Conservation (phyloP, 2,888 invertebrate genomes). For the Trachelus tabidus region DNA sequence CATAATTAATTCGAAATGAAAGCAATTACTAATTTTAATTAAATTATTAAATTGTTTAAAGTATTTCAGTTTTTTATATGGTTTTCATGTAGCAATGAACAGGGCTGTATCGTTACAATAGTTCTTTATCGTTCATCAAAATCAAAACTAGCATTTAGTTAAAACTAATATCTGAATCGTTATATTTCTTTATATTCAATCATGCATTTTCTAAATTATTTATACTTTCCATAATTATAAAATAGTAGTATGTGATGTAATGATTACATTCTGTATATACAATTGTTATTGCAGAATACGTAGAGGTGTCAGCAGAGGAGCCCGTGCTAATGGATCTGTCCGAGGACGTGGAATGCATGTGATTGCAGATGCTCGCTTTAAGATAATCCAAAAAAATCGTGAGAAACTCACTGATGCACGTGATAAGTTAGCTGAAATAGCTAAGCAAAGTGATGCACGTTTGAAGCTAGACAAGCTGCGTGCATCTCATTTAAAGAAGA, state of each 20-base stretch:
- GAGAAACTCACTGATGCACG: constrained; percentile 82
- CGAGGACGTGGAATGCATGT: constrained; percentile 38
- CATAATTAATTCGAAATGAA: background rate
- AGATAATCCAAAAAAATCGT: constrained; percentile 82
- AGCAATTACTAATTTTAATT: background rate
- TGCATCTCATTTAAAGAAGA: constrained; percentile 59
- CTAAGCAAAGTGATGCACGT: constrained; percentile 80
- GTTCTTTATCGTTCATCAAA: background rate
- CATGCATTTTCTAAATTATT: no score
- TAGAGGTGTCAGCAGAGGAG: constrained; percentile 37
- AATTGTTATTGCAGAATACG: constrained; percentile 33
- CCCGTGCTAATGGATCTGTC: constrained; percentile 36
- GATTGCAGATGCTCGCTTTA: constrained; percentile 78
- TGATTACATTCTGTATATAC: background rate
- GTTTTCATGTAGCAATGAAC: background rate
- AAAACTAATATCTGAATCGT: background rate
- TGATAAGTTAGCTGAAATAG: constrained; percentile 81
- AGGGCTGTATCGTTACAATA: background rate
- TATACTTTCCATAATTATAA: no score
- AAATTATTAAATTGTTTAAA: background rate
- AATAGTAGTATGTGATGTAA: no score
- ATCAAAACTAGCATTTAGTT: background rate
- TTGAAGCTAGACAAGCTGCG: constrained; percentile 77
- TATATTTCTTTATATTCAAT: no score
- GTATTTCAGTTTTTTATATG: background rate